These are phyloP conservation scores for Heliconius sara DNA, from an alignment of 2,888 invertebrate species.

Conservation along the genomic window DNA sequence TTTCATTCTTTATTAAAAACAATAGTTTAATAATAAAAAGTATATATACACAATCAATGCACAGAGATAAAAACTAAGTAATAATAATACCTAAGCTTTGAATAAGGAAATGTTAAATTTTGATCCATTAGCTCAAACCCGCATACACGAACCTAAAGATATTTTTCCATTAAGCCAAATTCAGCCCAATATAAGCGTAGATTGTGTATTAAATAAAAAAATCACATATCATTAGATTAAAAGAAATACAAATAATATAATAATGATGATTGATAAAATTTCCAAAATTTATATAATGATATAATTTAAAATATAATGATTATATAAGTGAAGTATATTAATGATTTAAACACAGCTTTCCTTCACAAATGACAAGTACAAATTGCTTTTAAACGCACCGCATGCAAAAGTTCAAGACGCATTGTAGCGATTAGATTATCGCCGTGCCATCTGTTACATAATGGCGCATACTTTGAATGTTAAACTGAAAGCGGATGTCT, in stretches of 20 bases:
- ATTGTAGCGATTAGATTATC: conserved; percentile 66
- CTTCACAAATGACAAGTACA: conserved; percentile 42
- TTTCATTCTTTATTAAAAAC: background rate
- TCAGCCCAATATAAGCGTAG: background rate
- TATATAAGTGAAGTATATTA: conserved; percentile 22
- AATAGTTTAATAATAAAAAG: background rate
- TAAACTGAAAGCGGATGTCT: conserved; percentile 40
- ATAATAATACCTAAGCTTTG: background rate
- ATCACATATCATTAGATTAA: background rate
- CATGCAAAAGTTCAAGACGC: conserved; percentile 68
- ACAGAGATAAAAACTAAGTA: background rate
- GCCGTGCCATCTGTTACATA: conserved; percentile 61
- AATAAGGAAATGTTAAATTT: conserved; percentile 22
- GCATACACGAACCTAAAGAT: background rate
- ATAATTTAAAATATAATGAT: conserved; percentile 10
- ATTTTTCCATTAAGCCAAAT: background rate
- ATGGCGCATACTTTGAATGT: conserved; percentile 49
- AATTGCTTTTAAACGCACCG: conserved; percentile 47
- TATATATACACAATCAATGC: background rate
- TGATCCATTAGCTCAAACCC: conserved; percentile 1
- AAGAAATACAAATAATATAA: background rate
- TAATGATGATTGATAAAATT: conserved; percentile 6
- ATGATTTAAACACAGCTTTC: conserved; percentile 28
- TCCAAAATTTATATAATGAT: background rate
- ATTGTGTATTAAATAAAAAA: background rate